phyloP scores from a whole-genome alignment of 2,888 invertebrate genomes.

The Thysanoteuthis rhombus region DNA sequence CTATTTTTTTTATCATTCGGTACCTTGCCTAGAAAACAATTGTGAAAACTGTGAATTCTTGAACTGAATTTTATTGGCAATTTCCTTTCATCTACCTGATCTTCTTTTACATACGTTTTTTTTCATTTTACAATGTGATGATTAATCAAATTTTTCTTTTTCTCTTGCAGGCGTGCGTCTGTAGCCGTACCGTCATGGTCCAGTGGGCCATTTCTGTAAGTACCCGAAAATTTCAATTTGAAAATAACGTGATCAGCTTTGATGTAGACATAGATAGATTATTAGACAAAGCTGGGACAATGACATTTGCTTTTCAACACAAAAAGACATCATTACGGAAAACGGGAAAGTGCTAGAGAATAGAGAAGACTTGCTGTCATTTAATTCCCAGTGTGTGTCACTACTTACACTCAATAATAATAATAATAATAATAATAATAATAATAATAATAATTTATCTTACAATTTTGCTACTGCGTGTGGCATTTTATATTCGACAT shows the following conservation, averaged over 20 bases:
- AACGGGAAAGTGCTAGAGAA: too few relatives aligned
- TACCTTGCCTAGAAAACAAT: too few relatives aligned
- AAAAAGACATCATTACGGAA: too few relatives aligned
- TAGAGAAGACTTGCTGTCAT: not conserved
- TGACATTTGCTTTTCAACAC: too few relatives aligned
- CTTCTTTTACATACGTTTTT: not conserved
- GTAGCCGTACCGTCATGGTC: slow-evolving; percentile 34
- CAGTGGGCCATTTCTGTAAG: slow-evolving; percentile 28
- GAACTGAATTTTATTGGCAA: too few relatives aligned
- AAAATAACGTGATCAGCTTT: not conserved
- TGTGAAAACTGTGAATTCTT: too few relatives aligned
- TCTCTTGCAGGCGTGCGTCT: slow-evolving; percentile 31
- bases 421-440: not conserved
- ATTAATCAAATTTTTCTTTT: not conserved
- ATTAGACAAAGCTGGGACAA: too few relatives aligned
- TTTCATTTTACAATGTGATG: not conserved
- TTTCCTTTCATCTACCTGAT: too few relatives aligned
- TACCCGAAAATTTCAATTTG: not conserved
- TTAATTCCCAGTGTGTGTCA: not conserved
- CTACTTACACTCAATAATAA: not conserved
- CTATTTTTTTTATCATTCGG: too few relatives aligned
- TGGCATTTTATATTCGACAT: too few relatives aligned
- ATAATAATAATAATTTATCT: not conserved
- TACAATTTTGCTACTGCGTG: too few relatives aligned
- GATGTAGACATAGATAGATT: not conserved